Evolutionary conservation across 2,888 invertebrate genomes (phyloP).

Genomic region (Aromia moschata): DNA sequence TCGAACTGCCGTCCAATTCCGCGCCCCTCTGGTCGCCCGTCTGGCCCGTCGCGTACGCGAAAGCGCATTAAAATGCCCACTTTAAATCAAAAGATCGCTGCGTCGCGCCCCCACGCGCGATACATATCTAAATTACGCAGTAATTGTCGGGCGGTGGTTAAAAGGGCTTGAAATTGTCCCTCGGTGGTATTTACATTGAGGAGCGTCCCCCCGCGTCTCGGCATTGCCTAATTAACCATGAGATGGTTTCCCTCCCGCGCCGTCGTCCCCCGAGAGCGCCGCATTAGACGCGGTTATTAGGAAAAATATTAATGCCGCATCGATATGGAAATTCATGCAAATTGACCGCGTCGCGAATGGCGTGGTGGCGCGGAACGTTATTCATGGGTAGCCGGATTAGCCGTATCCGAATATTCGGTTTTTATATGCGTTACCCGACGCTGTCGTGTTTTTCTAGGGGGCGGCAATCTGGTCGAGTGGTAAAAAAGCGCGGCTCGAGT

Average conservation of each 20-base stretch:
- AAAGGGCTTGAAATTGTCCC: conserved; percentile 65
- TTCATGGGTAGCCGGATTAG: conserved; percentile 16
- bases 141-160: conserved; percentile 64
- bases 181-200: conserved; percentile 58
- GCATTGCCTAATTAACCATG: conserved; percentile 61
- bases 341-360: conserved; percentile 38
- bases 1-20: conserved; percentile 3
- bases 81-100: conserved; percentile 33
- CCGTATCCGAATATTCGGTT: conserved; percentile 14
- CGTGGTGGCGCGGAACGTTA: conserved; percentile 25
- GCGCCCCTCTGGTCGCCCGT: neutral
- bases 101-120: conserved; percentile 42
- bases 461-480: too few species aligned
- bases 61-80: conserved; percentile 28
- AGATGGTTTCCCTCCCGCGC: conserved; percentile 50
- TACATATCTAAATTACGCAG: conserved; percentile 63
- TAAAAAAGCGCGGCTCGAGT: too few species aligned
- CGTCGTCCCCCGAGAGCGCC: conserved; percentile 42
- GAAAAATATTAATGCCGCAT: conserved; percentile 41
- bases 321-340: conserved; percentile 48
- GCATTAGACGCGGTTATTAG: conserved; percentile 50
- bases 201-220: conserved; percentile 51
- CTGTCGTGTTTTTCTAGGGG: too few species aligned
- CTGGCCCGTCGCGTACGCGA: conserved; percentile 19
- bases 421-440: too few species aligned